Base-by-base conservation (phyloP, 2,797 vertebrate genomes). In the Leptodactylus fallax region DNA sequence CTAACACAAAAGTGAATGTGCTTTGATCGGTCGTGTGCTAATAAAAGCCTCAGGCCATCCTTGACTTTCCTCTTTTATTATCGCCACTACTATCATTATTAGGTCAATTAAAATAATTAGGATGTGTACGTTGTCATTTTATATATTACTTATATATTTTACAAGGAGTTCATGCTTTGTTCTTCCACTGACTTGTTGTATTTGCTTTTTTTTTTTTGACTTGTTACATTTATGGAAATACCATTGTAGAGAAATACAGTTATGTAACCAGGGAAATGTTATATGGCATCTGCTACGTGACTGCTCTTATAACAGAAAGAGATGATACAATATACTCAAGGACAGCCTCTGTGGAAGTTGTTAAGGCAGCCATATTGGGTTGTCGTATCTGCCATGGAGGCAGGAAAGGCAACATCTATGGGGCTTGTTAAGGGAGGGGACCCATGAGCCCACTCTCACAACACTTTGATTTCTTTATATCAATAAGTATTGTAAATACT, bases 11-110 rank as follows among this genome's bases (percentile, higher is more conserved):
- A 60, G 58, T 47, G 58, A 63, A 61, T 63, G 56, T n/a, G 58
- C 56, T 80, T 63, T 80, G 56, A 80, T 80, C 79, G 17, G 56
- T 63, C 56, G 0, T 47, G 56, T 47, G 36, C 58, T 79, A 79
- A 58, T 11, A 60, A 45, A 45, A 60, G 25, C 7, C 45, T 60
- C 23, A 63, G n/a, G 3, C 7, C 21, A 13, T 21, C 36, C 56
- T 17, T 60, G 27, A 79, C 25, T 47, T 47, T 61, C 12, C 58
- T 80, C 56, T 80, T 61, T 55, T 47, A 80, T 80, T 49, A 63
- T 80, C 58, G 8, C 36, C 27, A 45, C 16, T 36, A 10, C 55
- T 45, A 80, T 55, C 79, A 80, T 61, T 80, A 47, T 47, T n/a
- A 47, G 7, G 58, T 4, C 55, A n/a, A 77, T 77, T 23, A 77